Percentiles rank a stretch among this genome's conserved stretches.
phyloP scores from a whole-genome alignment of 2,888 invertebrate species.

The Chalcosyrphus nemorum region DNA sequence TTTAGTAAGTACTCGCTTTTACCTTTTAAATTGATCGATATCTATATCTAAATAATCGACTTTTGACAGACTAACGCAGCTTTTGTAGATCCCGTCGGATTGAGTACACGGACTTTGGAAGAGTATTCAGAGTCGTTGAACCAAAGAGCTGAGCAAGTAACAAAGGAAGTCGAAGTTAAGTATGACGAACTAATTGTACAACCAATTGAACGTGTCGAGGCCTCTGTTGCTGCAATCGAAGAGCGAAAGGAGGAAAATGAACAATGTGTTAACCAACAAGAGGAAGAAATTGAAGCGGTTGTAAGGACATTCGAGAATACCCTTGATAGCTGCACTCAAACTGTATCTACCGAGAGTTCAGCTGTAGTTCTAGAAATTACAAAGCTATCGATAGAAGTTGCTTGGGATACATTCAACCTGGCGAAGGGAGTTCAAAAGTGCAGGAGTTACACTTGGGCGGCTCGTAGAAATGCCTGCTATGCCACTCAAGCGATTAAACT shows the following conservation, averaged over 20 bases:
- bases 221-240: constrained; percentile 74
- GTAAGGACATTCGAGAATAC: not conserved
- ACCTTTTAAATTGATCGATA: not conserved
- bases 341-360: constrained; percentile 1
- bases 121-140: not conserved
- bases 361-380: not conserved
- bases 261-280: constrained; percentile 37
- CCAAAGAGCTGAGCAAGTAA: constrained; percentile 61
- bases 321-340: not conserved
- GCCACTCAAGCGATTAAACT: not conserved
- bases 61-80: constrained; percentile 1
- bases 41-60: no score
- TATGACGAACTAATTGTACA: constrained; percentile 75
- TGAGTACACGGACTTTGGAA: not conserved
- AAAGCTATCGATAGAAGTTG: not conserved
- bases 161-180: constrained; percentile 73
- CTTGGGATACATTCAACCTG: not conserved
- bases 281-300: not conserved
- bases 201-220: constrained; percentile 75
- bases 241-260: constrained; percentile 70
- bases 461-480: constrained; percentile 4
- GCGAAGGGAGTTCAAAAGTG: constrained; percentile 5
- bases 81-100: not conserved
- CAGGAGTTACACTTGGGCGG: no score
- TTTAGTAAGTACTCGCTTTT: constrained; percentile 3